A percentile compares a stretch with the other conserved stretches of the same genome.
These are phyloP conservation scores for Chitala chitala DNA, from an alignment of 2,113 vertebrate species.

Conservation along the genomic window DNA sequence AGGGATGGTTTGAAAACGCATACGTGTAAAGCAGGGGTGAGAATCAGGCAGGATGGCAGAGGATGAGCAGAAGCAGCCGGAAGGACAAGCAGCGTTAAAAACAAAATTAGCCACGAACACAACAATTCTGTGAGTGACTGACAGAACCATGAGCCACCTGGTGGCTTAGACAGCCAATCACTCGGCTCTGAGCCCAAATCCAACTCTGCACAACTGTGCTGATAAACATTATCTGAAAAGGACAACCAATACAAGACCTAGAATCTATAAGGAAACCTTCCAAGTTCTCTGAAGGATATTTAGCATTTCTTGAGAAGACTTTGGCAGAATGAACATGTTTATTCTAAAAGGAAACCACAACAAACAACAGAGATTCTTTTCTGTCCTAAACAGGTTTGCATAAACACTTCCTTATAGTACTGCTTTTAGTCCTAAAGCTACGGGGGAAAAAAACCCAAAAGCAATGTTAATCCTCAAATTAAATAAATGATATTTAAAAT, in stretches of 20 bases:
- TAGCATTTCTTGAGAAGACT: too few relatives aligned
- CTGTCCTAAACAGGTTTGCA: slow-evolving; percentile 8
- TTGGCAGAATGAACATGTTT: too few relatives aligned
- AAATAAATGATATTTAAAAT: slow-evolving; percentile 29
- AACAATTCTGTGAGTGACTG: slow-evolving; percentile 16
- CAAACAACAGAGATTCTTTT: slow-evolving; percentile 10
- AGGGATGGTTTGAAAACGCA: background rate
- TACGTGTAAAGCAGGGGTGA: slow-evolving; percentile 8
- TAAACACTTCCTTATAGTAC: too few relatives aligned
- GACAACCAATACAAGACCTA: background rate
- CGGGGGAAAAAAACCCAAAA: background rate
- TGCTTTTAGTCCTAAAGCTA: too few relatives aligned
- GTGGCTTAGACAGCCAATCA: slow-evolving; percentile 30
- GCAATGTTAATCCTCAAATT: slow-evolving; percentile 8
- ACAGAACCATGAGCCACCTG: slow-evolving; percentile 39
- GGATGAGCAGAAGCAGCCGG: slow-evolving; percentile 4
- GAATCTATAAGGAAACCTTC: background rate
- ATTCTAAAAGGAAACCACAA: too few relatives aligned
- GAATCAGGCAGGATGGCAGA: background rate
- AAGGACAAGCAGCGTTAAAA: slow-evolving; percentile 23
- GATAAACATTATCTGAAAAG: background rate
- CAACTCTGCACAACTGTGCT: background rate
- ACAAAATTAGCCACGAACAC: background rate
- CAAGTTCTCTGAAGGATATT: too few relatives aligned
- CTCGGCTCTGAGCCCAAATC: background rate